phyloP scores from a whole-genome alignment of 2,113 vertebrate genomes.

The Oryctolagus cuniculus region DNA sequence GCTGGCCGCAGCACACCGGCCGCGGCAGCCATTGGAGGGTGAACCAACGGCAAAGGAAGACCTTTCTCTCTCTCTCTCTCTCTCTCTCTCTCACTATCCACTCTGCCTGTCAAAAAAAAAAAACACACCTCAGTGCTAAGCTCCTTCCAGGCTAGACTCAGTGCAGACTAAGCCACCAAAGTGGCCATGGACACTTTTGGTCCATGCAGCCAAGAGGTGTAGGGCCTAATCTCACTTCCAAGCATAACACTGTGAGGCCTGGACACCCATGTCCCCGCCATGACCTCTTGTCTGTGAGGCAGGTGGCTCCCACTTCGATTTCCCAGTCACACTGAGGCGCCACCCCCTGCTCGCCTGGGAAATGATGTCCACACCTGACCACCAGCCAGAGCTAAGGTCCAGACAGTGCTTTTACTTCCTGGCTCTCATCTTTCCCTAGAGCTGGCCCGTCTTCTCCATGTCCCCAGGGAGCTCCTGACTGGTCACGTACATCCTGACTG shows the following conservation, averaged over 20 bases:
- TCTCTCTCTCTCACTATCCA: too few species aligned
- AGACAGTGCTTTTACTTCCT: neutral
- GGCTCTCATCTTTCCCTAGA: neutral
- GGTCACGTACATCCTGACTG: neutral
- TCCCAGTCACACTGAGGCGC: neutral
- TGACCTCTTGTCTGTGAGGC: neutral
- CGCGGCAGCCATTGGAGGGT: too few species aligned
- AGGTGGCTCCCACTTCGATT: neutral
- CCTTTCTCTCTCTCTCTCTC: too few species aligned
- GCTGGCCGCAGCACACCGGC: too few species aligned
- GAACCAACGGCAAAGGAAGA: too few species aligned
- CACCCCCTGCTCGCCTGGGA: neutral
- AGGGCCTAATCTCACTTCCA: neutral
- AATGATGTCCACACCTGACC: neutral
- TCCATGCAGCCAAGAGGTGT: too few species aligned
- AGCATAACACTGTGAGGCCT: neutral
- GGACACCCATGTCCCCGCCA: too few species aligned
- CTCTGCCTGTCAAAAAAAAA: too few species aligned
- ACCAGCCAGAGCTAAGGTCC: neutral
- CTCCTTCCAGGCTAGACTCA: neutral
- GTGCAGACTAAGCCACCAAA: neutral
- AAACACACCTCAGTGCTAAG: neutral
- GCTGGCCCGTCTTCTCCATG: neutral
- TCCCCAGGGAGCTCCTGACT: neutral
- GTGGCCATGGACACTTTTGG: neutral